Conservation (phyloP, 2,113 vertebrate species). For the Saccopteryx leptura region DNA sequence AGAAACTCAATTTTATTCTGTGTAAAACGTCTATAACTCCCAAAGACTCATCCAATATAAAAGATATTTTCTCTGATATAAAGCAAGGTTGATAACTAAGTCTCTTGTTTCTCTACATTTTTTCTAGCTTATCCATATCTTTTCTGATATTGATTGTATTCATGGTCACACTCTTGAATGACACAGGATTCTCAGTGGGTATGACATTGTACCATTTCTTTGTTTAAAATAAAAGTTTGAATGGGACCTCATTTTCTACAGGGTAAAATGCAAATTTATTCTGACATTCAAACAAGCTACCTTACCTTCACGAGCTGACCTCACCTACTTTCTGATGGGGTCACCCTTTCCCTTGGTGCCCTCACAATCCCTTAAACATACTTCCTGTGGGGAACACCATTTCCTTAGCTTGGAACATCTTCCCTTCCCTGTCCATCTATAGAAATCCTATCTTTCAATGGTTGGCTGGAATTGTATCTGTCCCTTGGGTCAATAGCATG, state of each 20-base stretch:
- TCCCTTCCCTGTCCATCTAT: neutral
- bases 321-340: neutral
- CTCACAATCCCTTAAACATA: neutral
- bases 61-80: neutral
- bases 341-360: neutral
- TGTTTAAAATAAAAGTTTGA: neutral
- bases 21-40: neutral
- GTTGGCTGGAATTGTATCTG: neutral
- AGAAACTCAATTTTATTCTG: neutral
- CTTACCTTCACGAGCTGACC: neutral
- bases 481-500: neutral
- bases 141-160: neutral
- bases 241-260: neutral
- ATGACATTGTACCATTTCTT: neutral
- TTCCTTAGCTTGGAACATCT: neutral
- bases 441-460: slow-evolving; percentile 16
- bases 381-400: neutral
- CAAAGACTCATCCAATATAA: neutral
- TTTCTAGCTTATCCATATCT: neutral
- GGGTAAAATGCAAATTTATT: slow-evolving; percentile 1
- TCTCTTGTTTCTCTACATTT: neutral
- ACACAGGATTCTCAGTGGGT: neutral
- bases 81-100: neutral
- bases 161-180: neutral
- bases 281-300: neutral